Evolutionary conservation across 1,140 invertebrate species (phyloP).

Genomic region (Micrasema longulum): DNA sequence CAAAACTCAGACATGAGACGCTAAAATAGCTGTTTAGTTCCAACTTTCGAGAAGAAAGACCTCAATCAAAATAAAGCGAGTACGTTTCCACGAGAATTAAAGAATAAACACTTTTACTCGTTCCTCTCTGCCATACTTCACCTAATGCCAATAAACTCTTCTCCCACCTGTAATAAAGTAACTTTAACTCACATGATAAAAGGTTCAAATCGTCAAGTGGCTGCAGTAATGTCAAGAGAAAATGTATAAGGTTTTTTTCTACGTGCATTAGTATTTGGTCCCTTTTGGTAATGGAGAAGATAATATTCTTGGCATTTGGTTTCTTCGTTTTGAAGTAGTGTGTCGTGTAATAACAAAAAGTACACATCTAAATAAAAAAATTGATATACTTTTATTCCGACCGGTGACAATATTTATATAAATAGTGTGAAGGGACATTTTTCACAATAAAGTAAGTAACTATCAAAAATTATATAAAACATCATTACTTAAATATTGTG

Average conservation of each 20-base stretch:
- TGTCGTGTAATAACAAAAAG: slow-evolving; percentile 10
- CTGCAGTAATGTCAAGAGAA: neutral
- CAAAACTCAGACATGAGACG: slow-evolving; percentile 1
- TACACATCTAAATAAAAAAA: neutral
- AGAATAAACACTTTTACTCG: neutral
- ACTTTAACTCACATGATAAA: neutral
- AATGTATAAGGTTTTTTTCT: neutral
- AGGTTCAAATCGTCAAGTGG: neutral
- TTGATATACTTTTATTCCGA: neutral
- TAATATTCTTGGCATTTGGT: slow-evolving; percentile 1
- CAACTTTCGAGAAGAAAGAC: neutral
- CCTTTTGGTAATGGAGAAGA: slow-evolving; percentile 9
- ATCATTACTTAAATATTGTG: neutral
- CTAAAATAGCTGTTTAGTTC: neutral
- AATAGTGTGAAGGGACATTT: neutral
- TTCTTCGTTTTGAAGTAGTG: slow-evolving; percentile 1
- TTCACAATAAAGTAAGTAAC: neutral
- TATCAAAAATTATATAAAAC: neutral
- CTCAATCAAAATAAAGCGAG: neutral
- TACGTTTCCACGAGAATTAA: slow-evolving; percentile 1
- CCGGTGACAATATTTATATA: neutral
- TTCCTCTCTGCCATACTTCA: neutral
- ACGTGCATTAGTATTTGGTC: neutral
- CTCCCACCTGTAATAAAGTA: neutral
- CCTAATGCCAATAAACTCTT: slow-evolving; percentile 9